Base-by-base conservation (phyloP, 2,113 vertebrate species). In the Phylloscopus trochilus region DNA sequence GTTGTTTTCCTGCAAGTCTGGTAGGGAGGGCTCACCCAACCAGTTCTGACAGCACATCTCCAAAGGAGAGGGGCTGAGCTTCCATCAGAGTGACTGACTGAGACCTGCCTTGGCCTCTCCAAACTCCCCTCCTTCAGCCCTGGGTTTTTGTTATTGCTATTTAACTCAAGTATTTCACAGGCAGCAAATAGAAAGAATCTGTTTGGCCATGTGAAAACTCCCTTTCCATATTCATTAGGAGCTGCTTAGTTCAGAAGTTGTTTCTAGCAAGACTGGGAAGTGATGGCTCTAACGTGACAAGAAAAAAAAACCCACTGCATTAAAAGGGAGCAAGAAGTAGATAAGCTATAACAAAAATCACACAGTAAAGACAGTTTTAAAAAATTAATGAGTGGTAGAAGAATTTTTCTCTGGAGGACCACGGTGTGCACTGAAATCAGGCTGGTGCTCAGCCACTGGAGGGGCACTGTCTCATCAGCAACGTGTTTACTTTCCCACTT, bases 401-500 rank as follows among this genome's bases (percentile, higher is more conserved):
- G 39, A 68, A 17, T 21, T 53, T 31, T 59, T 60, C 59, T 72
- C 74, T 49, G 84, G 47, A 82, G 64, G 19, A 11, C 6, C 62
- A 26, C 28, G 5, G 58, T 13, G 49, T 67, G 53, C 80, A 68
- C 1, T 30, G 59, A 60, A 83, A 83, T 37, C 47, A 69, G 76
- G 39, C 88, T 31, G 39, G 51, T 60, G 62, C 79, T 43, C 82
- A 81, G 49, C n/a, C 81, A 33, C 1, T 21, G 66, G 3, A 80
- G 91, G 51, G 31, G 18, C 63, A 11, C n/a, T 59, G 66, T 17
- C 74, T 30, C 17, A 35, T 16, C 76, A 85, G 66, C 24, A 90
- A 41, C 41, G 60, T 74, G 88, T 83, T 93, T 91, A 92, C 69
- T 82, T 14, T 15, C 56, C 19, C 47, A 33, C 82, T 96, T 97